A percentile compares a stretch with the other conserved stretches of the same genome.
Conservation (phyloP, 2,888 invertebrate species). For the Mythimna vitellina region DNA sequence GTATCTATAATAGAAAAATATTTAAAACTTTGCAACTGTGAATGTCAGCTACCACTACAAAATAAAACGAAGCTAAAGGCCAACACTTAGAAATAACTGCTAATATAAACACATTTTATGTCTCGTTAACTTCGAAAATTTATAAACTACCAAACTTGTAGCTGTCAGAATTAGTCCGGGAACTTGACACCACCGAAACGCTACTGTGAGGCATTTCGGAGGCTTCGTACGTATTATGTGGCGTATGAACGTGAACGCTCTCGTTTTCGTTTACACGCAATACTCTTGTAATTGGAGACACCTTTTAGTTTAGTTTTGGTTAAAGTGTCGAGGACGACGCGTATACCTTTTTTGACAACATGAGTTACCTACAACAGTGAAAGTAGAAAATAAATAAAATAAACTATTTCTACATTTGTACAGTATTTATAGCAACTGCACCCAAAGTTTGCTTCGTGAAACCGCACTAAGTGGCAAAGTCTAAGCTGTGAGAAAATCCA, state of each 20-base stretch:
- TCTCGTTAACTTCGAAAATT: conserved; percentile 47
- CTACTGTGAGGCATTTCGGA: conserved; percentile 87
- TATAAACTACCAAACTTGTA: conserved; percentile 55
- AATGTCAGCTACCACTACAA: not conserved
- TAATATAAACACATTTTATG: conserved; percentile 35
- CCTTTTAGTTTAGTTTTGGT: conserved; percentile 58
- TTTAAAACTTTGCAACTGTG: not conserved
- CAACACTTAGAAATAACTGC: not conserved
- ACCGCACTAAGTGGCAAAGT: conserved; percentile 22
- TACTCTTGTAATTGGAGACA: conserved; percentile 82
- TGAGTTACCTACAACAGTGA: not conserved
- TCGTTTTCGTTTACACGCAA: conserved; percentile 86
- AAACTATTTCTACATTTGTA: not conserved
- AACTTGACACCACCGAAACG: conserved; percentile 86
- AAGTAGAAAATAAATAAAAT: not conserved
- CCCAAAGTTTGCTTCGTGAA: conserved; percentile 9
- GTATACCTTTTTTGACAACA: conserved; percentile 35
- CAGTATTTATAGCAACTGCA: conserved; percentile 24
- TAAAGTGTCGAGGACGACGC: conserved; percentile 50
- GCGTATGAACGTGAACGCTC: conserved; percentile 75
- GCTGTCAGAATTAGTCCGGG: conserved; percentile 68
- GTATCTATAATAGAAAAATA: not conserved
- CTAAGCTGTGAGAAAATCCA: conserved; percentile 46
- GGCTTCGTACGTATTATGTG: conserved; percentile 86
- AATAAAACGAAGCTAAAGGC: not conserved